Base-by-base conservation (phyloP, 2,113 vertebrate genomes). In the Podarcis cretensis region DNA sequence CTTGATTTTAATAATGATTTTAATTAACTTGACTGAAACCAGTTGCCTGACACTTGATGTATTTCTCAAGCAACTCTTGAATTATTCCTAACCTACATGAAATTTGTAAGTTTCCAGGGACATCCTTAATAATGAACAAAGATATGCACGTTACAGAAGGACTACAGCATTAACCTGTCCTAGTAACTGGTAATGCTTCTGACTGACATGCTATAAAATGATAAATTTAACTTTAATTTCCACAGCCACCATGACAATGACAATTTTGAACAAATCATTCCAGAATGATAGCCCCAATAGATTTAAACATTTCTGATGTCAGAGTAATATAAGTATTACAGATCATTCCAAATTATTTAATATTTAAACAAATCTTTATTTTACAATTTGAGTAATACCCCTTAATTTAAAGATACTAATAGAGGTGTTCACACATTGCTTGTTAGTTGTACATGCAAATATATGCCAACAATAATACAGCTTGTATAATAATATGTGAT, bases 401-500 rank as follows among this genome's bases (percentile, higher is more conserved):
- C 69, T 94, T 93, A 87, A 93, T 93, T 93, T 77, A 68, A 57
- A 92, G 88, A 86, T 25, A 92, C 93, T 95, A 94, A 90, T 87
- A 95, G 91, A 90, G 65, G 89, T 95, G 94, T 94, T 94, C 94
- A 92, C 89, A 92, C 91, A 89, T 83, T 3, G 27, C 87, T 93
- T 92, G 71, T 92, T 95, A 95, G 94, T 94, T 91, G 87, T 87
- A 93, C 91, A 95, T 90, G 90, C 63, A 90, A 83, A 91, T 3
- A 30, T 43, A 90, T n/a, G 1, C 73, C 87, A 91, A 88, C 89
- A 92, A 93, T 91, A 95, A 95, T 78, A 95, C 90, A 95, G 93
- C 87, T 94, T 93, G 91, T 90, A 94, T 84, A 96, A 97, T 96
- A 98, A 96, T 93, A 96, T 95, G 91, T 94, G 96, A 95, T 90